Conservation (phyloP, 2,113 vertebrate species). For the Centropus bengalensis region DNA sequence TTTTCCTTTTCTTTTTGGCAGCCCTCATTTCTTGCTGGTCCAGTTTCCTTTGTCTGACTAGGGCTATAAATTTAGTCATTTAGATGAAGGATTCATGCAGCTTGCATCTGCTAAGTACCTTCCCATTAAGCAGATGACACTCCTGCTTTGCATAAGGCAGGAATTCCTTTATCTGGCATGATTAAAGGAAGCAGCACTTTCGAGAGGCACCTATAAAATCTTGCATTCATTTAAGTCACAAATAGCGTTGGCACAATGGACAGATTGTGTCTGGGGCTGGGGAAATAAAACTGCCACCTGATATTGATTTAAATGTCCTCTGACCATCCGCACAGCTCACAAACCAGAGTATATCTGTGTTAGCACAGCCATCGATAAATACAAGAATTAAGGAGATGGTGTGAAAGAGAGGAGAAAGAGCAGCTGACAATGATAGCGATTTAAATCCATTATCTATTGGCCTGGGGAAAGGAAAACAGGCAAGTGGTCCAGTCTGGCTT, state of each 20-base stretch:
- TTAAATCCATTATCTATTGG: not conserved
- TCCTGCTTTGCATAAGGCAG: conserved; percentile 1
- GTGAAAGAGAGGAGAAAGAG: conserved; percentile 6
- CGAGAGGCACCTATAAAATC: conserved; percentile 34
- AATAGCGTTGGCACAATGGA: not conserved
- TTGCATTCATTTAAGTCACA: not conserved
- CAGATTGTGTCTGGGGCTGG: not conserved
- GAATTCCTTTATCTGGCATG: conserved; percentile 17
- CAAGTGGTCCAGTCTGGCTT: not conserved
- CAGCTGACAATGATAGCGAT: not conserved
- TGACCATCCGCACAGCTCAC: not conserved
- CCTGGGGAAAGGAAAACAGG: not conserved
- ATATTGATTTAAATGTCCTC: not conserved
- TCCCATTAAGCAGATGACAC: conserved; percentile 18
- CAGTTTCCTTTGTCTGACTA: not conserved
- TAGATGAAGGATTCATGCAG: conserved; percentile 33
- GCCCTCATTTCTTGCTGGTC: not conserved
- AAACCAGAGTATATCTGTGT: conserved; percentile 10
- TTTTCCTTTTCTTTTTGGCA: not conserved
- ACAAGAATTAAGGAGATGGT: not conserved
- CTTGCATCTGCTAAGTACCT: conserved; percentile 11
- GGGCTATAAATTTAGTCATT: not conserved
- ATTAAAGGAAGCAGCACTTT: conserved; percentile 10
- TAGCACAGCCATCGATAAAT: conserved; percentile 35
- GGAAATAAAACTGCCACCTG: conserved; percentile 19